Evolutionary conservation across 2,888 invertebrate species (phyloP).

Genomic region (Ceratothoa steindachneri): DNA sequence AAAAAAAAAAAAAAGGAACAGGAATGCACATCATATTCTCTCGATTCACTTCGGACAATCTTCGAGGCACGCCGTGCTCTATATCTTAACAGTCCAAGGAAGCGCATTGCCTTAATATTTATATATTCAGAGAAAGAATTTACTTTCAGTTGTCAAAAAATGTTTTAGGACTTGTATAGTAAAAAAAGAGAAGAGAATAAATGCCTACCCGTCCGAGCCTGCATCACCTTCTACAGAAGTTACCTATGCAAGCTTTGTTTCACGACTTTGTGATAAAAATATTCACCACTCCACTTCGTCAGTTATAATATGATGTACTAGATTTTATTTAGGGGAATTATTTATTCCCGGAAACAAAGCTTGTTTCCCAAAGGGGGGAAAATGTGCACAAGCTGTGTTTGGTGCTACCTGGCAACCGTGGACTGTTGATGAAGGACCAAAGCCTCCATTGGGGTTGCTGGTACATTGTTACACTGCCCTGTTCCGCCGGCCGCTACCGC

Average conservation of each 20-base stretch:
- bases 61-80: neutral
- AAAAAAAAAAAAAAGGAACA: neutral
- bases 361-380: constrained; percentile 2
- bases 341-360: constrained; percentile 23
- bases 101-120: constrained; percentile 39
- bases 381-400: constrained; percentile 41
- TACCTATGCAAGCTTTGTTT: constrained; percentile 23
- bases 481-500: neutral
- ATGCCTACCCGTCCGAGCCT: constrained; percentile 28
- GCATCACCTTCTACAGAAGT: constrained; percentile 22
- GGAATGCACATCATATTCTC: neutral
- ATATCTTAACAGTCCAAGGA: constrained; percentile 21
- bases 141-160: neutral
- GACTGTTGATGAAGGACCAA: constrained; percentile 28
- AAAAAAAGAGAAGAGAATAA: neutral
- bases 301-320: neutral
- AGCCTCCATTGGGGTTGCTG: constrained; percentile 20
- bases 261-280: constrained; percentile 28
- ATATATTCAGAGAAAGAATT: constrained; percentile 19
- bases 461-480: constrained; percentile 8
- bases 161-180: too few species aligned
- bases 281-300: neutral
- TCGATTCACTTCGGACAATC: neutral
- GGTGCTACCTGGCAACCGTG: constrained; percentile 29
- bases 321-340: neutral